phyloP scores from a whole-genome alignment of 2,113 vertebrate species.

The Noctilio leporinus region DNA sequence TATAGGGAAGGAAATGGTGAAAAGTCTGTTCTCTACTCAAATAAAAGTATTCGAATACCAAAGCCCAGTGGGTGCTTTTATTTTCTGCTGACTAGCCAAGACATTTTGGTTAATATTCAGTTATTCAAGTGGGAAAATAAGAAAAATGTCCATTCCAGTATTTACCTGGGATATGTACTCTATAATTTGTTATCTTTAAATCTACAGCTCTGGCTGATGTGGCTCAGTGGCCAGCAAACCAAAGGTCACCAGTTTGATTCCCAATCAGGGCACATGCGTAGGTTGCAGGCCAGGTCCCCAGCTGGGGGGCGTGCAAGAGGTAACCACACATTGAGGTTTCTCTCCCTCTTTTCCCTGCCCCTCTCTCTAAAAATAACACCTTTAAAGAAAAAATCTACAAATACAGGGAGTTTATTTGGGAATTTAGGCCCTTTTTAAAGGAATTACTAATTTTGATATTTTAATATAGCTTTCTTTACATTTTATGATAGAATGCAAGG shows the following conservation, averaged over 20 bases:
- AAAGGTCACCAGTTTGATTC: no score
- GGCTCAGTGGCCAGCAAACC: no score
- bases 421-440: background rate
- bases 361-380: no score
- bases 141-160: background rate
- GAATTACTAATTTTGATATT: constrained; percentile 1
- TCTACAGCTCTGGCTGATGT: no score
- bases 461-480: constrained; percentile 5
- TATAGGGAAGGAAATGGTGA: background rate
- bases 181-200: background rate
- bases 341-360: no score
- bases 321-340: no score
- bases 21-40: background rate
- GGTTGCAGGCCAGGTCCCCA: no score
- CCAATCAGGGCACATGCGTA: no score
- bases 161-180: background rate
- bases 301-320: no score
- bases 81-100: background rate
- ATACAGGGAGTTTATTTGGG: background rate
- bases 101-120: background rate
- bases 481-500: background rate
- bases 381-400: background rate
- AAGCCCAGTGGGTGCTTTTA: background rate
- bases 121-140: constrained; percentile 14
- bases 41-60: background rate